Evolutionary conservation across 2,797 vertebrate species (phyloP).

Genomic region (Ceryle rudis): DNA sequence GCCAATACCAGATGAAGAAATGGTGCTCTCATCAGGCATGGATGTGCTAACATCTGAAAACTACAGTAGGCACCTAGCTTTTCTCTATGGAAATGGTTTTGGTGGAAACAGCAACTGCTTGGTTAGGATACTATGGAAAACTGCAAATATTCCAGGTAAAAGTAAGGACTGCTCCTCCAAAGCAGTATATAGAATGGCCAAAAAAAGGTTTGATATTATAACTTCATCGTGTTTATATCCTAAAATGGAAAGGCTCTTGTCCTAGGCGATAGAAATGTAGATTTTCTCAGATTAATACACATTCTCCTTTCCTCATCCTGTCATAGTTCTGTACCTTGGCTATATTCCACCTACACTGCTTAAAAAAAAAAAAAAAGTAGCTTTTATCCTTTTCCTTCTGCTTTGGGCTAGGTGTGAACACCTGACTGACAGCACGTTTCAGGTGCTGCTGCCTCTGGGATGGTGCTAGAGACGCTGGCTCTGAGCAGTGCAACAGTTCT

Average conservation of each 20-base stretch:
- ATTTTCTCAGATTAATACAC: neutral
- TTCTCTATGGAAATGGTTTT: neutral
- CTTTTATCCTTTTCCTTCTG: neutral
- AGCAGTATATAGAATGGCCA: neutral
- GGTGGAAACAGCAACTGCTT: neutral
- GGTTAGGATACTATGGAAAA: neutral
- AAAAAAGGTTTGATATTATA: rapidly evolving
- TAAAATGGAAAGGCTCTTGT: neutral
- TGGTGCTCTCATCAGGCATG: neutral
- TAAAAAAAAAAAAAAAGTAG: too few species aligned
- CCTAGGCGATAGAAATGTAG: neutral
- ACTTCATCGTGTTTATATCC: neutral
- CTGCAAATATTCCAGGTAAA: neutral
- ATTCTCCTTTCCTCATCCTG: neutral
- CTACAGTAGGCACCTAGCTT: neutral
- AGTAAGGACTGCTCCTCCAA: neutral
- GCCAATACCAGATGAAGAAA: neutral
- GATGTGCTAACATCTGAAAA: neutral
- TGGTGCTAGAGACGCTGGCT: too few species aligned
- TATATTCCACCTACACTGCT: too few species aligned
- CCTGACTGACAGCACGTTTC: neutral
- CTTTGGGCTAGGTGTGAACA: neutral
- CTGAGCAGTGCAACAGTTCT: too few species aligned
- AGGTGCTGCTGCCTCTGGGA: too few species aligned
- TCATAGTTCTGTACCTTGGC: neutral